Conservation (phyloP, 2,888 invertebrate genomes). For the Mythimna lalbum region DNA sequence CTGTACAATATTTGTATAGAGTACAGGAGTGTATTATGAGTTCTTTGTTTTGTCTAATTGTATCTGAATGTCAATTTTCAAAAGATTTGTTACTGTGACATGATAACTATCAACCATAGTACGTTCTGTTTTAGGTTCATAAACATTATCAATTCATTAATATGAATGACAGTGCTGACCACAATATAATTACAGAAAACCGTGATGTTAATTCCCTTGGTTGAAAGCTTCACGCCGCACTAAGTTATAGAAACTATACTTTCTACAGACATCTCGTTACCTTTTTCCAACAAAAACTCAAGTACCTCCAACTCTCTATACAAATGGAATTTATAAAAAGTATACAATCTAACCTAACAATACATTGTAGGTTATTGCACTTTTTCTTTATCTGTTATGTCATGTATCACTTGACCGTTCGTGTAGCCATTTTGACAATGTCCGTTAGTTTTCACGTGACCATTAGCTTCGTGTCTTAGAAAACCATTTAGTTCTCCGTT, state of each 20-base stretch:
- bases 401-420: conserved; percentile 72
- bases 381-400: conserved; percentile 80
- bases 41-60: not conserved
- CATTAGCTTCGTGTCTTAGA: conserved; percentile 55
- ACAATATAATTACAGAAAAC: conserved; percentile 35
- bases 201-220: conserved; percentile 36
- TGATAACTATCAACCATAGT: not conserved
- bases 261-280: conserved; percentile 51
- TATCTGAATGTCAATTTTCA: not conserved
- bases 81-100: not conserved
- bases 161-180: conserved; percentile 18
- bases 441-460: conserved; percentile 60
- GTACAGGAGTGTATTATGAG: conserved; percentile 16
- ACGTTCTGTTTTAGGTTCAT: conserved; percentile 6
- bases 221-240: conserved; percentile 46
- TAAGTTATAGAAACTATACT: conserved; percentile 55
- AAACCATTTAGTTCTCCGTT: conserved; percentile 66
- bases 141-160: not conserved
- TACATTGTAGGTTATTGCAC: conserved; percentile 75
- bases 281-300: conserved; percentile 51
- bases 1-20: conserved; percentile 59
- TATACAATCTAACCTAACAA: conserved; percentile 59
- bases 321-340: conserved; percentile 56
- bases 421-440: conserved; percentile 72
- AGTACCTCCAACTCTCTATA: conserved; percentile 50